Evolutionary conservation across 1,140 invertebrate species (phyloP).

Genomic region (Adoxophyes honmai): DNA sequence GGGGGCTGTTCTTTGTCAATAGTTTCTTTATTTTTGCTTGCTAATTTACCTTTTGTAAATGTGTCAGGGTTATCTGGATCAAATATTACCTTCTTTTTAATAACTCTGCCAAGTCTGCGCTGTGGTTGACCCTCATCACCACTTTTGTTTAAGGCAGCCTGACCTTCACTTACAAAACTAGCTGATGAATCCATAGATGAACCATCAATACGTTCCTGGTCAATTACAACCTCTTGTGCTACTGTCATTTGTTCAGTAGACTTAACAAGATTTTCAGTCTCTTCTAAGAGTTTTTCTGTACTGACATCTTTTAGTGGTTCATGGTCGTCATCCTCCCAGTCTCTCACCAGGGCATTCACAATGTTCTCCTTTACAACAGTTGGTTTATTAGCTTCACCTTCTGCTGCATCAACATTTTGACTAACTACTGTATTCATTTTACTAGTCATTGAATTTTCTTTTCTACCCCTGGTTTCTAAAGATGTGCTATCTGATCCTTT

Average conservation of each 20-base stretch:
- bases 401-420: slow-evolving; percentile 11
- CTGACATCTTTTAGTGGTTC: slow-evolving; percentile 37
- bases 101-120: slow-evolving; percentile 75
- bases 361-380: slow-evolving; percentile 44
- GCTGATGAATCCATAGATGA: slow-evolving; percentile 39
- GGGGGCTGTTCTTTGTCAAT: slow-evolving; percentile 37
- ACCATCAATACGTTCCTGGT: slow-evolving; percentile 30
- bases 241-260: slow-evolving; percentile 26
- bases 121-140: slow-evolving; percentile 48
- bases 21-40: slow-evolving; percentile 45
- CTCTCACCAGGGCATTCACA: slow-evolving; percentile 60
- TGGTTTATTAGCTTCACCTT: slow-evolving; percentile 21
- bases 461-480: neutral
- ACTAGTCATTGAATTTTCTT: neutral
- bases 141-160: slow-evolving; percentile 40
- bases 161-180: slow-evolving; percentile 28
- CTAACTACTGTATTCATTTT: neutral
- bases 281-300: slow-evolving; percentile 26
- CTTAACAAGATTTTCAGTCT: slow-evolving; percentile 23
- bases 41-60: slow-evolving; percentile 57
- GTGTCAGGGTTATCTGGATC: slow-evolving; percentile 82
- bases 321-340: slow-evolving; percentile 70
- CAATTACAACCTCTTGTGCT: slow-evolving; percentile 22
- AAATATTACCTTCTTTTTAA: slow-evolving; percentile 83
- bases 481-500: neutral